Evolutionary conservation across 2,797 vertebrate genomes (phyloP).

Genomic region (Galagoides demidoff): DNA sequence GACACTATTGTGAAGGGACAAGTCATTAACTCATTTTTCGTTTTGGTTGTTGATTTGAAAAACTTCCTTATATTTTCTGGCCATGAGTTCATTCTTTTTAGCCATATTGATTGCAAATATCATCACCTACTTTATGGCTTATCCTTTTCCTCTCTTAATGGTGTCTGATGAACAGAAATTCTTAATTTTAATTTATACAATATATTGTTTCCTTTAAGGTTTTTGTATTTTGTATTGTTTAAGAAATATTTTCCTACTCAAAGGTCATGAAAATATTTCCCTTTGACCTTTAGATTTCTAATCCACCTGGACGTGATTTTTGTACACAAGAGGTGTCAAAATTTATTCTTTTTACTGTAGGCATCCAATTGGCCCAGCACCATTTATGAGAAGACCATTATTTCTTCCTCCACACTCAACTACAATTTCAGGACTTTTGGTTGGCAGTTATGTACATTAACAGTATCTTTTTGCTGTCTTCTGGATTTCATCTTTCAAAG

Average conservation of each 20-base stretch:
- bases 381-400: background rate
- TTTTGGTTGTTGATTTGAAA: background rate
- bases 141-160: conserved; percentile 1
- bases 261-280: background rate
- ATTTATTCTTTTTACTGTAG: background rate
- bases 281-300: background rate
- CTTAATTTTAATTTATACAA: conserved; percentile 9
- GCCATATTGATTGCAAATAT: background rate
- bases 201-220: background rate
- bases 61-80: background rate
- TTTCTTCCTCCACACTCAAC: background rate
- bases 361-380: background rate
- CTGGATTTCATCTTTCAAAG: conserved; percentile 17
- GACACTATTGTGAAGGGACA: background rate
- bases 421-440: background rate
- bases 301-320: background rate
- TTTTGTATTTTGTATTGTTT: background rate
- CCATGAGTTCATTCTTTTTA: background rate
- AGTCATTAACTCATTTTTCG: background rate
- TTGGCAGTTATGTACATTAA: background rate
- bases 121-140: background rate
- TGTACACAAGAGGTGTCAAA: background rate
- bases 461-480: background rate
- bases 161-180: background rate
- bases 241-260: background rate